Evolutionary conservation across 2,113 vertebrate genomes (phyloP).

Genomic region (Pollachius pollachius): DNA sequence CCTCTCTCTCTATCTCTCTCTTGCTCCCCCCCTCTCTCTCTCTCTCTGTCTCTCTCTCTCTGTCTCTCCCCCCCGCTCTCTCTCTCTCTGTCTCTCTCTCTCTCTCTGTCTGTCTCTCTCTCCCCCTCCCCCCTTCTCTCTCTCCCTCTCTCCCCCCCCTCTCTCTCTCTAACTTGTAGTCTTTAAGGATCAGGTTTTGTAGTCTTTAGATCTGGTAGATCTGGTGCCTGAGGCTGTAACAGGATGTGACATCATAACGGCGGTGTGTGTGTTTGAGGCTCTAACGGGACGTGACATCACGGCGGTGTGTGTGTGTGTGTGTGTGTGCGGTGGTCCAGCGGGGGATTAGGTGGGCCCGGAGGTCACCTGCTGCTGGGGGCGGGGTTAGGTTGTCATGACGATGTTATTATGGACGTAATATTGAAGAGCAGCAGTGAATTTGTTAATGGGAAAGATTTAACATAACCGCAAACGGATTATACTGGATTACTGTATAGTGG

Average conservation of each 20-base stretch:
- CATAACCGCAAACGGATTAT: neutral
- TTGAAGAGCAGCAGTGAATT: constrained; percentile 28
- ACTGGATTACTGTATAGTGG: neutral
- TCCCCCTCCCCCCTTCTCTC: neutral
- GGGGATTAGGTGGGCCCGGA: too few relatives aligned
- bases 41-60: neutral
- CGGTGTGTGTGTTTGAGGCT: too few relatives aligned
- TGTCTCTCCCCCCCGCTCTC: neutral
- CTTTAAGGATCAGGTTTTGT: too few relatives aligned
- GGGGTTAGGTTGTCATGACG: constrained; percentile 18
- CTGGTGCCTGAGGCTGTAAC: too few relatives aligned
- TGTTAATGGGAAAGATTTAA: constrained; percentile 17
- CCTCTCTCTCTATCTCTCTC: too few relatives aligned
- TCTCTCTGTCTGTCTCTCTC: neutral
- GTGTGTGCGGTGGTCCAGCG: too few relatives aligned
- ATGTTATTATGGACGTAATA: constrained; percentile 5
- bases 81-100: neutral
- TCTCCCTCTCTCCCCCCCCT: neutral
- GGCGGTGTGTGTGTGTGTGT: too few relatives aligned
- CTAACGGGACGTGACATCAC: too few relatives aligned
- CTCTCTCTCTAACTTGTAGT: neutral
- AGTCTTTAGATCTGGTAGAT: too few relatives aligned
- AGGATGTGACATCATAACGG: too few relatives aligned
- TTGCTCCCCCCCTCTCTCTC: neutral
- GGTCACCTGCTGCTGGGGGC: neutral